Evolutionary conservation across 2,888 invertebrate species (phyloP).

Genomic region (Melieria picta): DNA sequence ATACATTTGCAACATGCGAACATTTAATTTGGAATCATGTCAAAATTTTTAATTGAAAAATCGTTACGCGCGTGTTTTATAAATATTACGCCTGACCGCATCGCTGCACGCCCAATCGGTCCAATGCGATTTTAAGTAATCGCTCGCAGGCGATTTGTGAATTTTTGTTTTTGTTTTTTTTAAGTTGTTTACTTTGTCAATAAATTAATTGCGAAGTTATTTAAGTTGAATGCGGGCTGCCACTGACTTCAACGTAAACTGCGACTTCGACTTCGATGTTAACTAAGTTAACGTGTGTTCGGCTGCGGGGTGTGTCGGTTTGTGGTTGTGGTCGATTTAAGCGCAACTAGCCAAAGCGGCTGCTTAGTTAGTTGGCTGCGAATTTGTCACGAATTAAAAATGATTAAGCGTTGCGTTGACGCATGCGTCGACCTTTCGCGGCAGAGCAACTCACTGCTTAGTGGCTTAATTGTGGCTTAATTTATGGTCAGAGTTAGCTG

Average conservation of each 20-base stretch:
- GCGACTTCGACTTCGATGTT: too few relatives aligned
- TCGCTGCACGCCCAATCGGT: not conserved
- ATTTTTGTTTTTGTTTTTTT: too few relatives aligned
- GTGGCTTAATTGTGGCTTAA: slow-evolving; percentile 1
- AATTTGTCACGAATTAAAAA: slow-evolving; percentile 22
- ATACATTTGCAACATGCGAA: not conserved
- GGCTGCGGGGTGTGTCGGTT: too few relatives aligned
- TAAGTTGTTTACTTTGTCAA: not conserved
- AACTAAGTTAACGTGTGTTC: too few relatives aligned
- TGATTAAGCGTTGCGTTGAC: slow-evolving; percentile 15
- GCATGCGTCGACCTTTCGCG: too few relatives aligned
- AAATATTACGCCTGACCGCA: not conserved
- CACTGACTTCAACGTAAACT: too few relatives aligned
- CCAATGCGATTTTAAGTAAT: too few relatives aligned
- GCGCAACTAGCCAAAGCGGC: too few relatives aligned
- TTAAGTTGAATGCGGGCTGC: not conserved
- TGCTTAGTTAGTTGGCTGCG: too few relatives aligned
- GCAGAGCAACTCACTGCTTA: not conserved
- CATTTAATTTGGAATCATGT: slow-evolving; percentile 24
- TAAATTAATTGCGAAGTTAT: not conserved
- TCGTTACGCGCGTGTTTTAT: slow-evolving; percentile 4
- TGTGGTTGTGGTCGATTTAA: too few relatives aligned
- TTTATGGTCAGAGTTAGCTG: not conserved
- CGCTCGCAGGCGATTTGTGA: too few relatives aligned
- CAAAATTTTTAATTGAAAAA: slow-evolving; percentile 37